Conservation (phyloP, 2,797 vertebrate species). For the Selene dorsalis region DNA sequence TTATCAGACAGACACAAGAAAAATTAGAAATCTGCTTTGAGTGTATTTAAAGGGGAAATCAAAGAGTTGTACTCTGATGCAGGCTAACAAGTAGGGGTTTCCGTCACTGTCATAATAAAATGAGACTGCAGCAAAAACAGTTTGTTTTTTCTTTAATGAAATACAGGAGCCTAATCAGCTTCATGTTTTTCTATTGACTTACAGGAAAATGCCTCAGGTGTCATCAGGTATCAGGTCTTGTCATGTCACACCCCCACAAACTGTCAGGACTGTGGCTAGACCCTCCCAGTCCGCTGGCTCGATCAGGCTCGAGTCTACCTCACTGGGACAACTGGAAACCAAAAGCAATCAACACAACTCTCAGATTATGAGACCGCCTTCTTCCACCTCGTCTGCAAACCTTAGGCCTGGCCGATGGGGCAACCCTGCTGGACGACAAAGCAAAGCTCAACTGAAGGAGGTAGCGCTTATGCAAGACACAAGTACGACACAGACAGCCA, state of each 20-base stretch:
- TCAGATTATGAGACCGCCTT: conserved; percentile 50
- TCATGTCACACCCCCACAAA: conserved; percentile 57
- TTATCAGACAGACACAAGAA: background rate
- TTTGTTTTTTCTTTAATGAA: background rate
- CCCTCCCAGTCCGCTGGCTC: conserved; percentile 53
- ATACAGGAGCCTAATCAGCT: background rate
- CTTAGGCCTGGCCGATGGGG: conserved; percentile 73
- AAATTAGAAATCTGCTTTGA: background rate
- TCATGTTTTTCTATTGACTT: background rate
- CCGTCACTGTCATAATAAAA: background rate
- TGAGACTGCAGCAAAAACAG: background rate
- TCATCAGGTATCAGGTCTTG: conserved; percentile 80
- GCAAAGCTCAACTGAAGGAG: conserved; percentile 78
- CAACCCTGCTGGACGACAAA: conserved; percentile 67
- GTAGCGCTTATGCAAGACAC: conserved; percentile 64
- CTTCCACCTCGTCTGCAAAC: conserved; percentile 67
- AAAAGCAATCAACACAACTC: conserved; percentile 72
- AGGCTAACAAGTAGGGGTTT: background rate
- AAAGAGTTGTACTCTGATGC: background rate
- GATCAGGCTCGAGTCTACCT: conserved; percentile 76
- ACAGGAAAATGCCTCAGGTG: conserved; percentile 89
- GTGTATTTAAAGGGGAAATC: background rate
- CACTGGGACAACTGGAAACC: conserved; percentile 83
- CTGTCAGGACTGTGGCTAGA: conserved; percentile 47
- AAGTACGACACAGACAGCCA: conserved; percentile 35